These are phyloP conservation scores for Gopherus flavomarginatus DNA, from an alignment of 2,113 vertebrate genomes.

Conservation along the genomic window DNA sequence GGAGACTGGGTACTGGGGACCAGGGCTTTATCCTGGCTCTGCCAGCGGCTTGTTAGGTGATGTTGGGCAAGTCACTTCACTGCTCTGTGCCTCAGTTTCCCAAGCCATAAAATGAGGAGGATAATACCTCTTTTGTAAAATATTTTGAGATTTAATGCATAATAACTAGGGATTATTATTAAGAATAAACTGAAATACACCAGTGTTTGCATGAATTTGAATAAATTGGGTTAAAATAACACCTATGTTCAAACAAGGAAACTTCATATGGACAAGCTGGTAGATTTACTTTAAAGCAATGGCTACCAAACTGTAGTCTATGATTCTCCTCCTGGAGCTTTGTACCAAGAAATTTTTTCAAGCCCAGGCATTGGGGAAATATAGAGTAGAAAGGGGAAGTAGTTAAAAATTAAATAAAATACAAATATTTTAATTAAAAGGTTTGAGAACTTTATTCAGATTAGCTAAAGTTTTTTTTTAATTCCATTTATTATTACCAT, in stretches of 20 bases:
- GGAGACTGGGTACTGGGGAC: not conserved
- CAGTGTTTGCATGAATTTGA: not conserved
- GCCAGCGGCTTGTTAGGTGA: not conserved
- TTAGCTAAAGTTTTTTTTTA: not conserved
- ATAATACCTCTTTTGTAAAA: not conserved
- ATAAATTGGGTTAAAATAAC: not conserved
- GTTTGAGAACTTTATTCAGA: not conserved
- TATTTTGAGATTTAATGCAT: not conserved
- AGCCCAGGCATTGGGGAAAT: not conserved
- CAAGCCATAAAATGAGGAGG: not conserved
- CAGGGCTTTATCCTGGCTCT: not conserved
- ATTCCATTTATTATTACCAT: not conserved
- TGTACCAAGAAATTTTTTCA: not conserved
- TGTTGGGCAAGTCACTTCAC: not conserved
- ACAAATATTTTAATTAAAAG: not conserved
- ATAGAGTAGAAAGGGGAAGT: not conserved
- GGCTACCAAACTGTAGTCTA: not conserved
- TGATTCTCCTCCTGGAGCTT: not conserved
- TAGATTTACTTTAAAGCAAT: not conserved
- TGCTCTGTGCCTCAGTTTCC: not conserved
- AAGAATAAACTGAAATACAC: not conserved
- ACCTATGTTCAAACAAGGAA: not conserved
- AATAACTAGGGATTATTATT: too few species aligned
- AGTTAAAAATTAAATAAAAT: not conserved
- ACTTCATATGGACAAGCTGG: not conserved